Evolutionary conservation across 2,888 invertebrate species (phyloP).

Genomic region (Ophion obscuratus): DNA sequence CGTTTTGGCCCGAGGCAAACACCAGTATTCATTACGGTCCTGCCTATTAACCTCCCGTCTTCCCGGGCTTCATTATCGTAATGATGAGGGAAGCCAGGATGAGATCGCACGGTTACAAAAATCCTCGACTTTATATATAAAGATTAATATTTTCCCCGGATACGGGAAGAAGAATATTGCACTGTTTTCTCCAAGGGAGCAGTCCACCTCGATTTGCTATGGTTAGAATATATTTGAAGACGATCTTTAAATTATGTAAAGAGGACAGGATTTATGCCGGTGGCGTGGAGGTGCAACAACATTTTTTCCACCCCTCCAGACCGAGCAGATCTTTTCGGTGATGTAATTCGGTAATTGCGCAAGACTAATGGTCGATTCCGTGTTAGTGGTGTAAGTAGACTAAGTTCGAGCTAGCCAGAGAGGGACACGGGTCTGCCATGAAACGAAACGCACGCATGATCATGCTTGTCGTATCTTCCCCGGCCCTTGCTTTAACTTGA

Average conservation of each 20-base stretch:
- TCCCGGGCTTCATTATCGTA: background rate
- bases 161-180: too few species aligned
- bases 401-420: background rate
- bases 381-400: conserved; percentile 5
- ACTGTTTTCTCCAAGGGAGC: too few species aligned
- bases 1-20: background rate
- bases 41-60: background rate
- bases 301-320: background rate
- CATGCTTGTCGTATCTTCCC: conserved; percentile 65
- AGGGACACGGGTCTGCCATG: conserved; percentile 44
- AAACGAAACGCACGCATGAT: conserved; percentile 67
- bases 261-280: background rate
- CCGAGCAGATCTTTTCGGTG: background rate
- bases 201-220: background rate
- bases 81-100: background rate
- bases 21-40: conserved; percentile 1
- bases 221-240: background rate
- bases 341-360: conserved; percentile 16
- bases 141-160: background rate
- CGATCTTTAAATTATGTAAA: background rate
- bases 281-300: background rate
- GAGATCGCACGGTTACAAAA: background rate
- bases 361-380: conserved; percentile 27
- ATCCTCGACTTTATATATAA: background rate
- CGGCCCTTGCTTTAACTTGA: conserved; percentile 57